These are phyloP conservation scores for Plebejus anna DNA, from an alignment of 2,888 invertebrate species.

Conservation along the genomic window DNA sequence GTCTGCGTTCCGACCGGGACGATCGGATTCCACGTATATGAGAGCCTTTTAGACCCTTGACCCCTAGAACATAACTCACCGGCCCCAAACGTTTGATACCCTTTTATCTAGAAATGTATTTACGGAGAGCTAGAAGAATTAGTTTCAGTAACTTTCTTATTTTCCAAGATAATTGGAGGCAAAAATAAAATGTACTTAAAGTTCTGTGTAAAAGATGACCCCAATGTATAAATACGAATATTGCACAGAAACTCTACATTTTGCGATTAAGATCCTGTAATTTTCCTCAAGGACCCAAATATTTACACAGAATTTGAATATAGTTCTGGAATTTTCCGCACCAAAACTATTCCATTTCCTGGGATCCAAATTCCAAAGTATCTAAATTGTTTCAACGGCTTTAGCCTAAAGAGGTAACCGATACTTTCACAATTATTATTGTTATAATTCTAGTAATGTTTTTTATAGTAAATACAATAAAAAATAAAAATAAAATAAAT, in stretches of 20 bases:
- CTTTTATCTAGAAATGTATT: neutral
- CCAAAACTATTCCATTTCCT: neutral
- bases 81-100: neutral
- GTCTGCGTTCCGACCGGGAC: neutral
- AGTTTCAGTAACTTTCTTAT: neutral
- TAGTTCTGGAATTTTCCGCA: too few relatives aligned
- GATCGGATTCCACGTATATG: neutral
- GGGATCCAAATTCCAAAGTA: neutral
- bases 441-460: neutral
- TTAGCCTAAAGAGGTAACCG: too few relatives aligned
- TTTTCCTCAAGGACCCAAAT: too few relatives aligned
- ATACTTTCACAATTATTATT: too few relatives aligned
- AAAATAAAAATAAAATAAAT: too few relatives aligned
- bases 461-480: neutral
- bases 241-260: too few relatives aligned
- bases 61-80: slow-evolving; percentile 11
- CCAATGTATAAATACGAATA: too few relatives aligned
- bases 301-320: too few relatives aligned
- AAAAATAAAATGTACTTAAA: too few relatives aligned
- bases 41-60: neutral
- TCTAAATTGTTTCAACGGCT: neutral
- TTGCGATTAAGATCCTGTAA: too few relatives aligned
- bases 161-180: neutral
- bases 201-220: too few relatives aligned
- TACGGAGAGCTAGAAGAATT: neutral